Base-by-base conservation (phyloP, 2,797 vertebrate species). In the Sebastes umbrosus region DNA sequence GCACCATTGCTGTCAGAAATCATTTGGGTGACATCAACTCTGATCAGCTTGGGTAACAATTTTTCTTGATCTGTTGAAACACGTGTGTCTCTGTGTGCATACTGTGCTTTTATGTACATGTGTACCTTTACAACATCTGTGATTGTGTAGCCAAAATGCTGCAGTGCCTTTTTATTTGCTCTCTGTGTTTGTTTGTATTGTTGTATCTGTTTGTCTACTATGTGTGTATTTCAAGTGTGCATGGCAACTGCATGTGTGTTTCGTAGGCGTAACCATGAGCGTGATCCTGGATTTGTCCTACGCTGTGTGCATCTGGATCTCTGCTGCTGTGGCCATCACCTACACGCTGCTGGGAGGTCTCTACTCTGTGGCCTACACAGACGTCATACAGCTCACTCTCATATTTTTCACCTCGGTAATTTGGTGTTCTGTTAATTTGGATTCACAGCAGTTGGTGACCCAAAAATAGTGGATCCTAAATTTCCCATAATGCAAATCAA, bases 331-430 rank as follows among this genome's bases (percentile, higher is more conserved):
- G 27, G 93, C 96, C 36, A 87, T 93, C 22, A 46, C 90, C 68
- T 96, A 96, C 83, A 96, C 88, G 0, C 72, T 88, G 75, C 62
- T 90, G 34, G 84, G 96, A 62, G 96, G 96, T 0, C 90, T 97
- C 66, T 96, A 96, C 91, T 96, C 88, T 2, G 90, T 90, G 66
- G 87, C 87, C 68, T 92, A 90, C 87, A 92, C 90, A 69, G 94
- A 92, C 46, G 22, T 96, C 50, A 94, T 95, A 55, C 96, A 96
- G 84, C 84, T 96, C 76, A 5, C 88, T 68, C 94, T 96, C 80
- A 92, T 95, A 3, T 89, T 89, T 1, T 3, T 95, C 84, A 95
- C 94, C 20, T 88, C 95, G 92, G 96, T 93, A 90, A 74, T 31
- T 31, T 16, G 18, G 1, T 62, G 13, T 5, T 18, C 12, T 29